A percentile compares a stretch with the other conserved stretches of the same genome.
Evolutionary conservation across 2,113 vertebrate species (phyloP).

Genomic region (Murina feae): DNA sequence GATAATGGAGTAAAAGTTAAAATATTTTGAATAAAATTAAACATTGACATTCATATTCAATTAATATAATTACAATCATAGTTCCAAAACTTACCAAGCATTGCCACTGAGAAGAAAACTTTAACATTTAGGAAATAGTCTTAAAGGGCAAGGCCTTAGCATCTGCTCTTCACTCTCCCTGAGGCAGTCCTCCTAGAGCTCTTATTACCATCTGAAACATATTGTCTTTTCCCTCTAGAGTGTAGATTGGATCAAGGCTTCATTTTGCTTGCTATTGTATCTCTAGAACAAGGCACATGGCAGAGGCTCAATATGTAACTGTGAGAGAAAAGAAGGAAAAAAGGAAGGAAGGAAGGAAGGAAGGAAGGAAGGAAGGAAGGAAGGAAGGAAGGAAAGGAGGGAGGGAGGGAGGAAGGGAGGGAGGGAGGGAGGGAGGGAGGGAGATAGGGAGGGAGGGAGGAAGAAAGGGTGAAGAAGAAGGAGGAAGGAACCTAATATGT

Average conservation of each 20-base stretch:
- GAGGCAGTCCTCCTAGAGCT: not conserved
- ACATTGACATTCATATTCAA: not conserved
- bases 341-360: not conserved
- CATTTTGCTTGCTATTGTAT: not conserved
- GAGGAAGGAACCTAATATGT: not conserved
- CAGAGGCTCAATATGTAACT: not conserved
- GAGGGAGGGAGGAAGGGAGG: not conserved
- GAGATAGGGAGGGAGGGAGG: no score
- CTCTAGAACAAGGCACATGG: not conserved
- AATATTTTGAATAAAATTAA: not conserved
- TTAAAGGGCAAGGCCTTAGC: not conserved
- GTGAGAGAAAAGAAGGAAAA: not conserved
- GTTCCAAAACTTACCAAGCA: not conserved
- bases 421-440: fast-evolving
- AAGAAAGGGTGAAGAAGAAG: not conserved
- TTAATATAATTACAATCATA: not conserved
- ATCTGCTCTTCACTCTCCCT: not conserved
- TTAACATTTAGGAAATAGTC: not conserved
- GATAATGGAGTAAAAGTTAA: not conserved
- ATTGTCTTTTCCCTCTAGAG: not conserved
- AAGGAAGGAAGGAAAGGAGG: not conserved
- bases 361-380: not conserved
- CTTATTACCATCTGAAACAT: not conserved
- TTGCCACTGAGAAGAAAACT: not conserved
- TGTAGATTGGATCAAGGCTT: not conserved